A percentile compares a stretch with the other conserved stretches of the same genome.
These are phyloP conservation scores for Lathronympha strigana DNA, from an alignment of 2,888 invertebrate genomes.

Conservation along the genomic window DNA sequence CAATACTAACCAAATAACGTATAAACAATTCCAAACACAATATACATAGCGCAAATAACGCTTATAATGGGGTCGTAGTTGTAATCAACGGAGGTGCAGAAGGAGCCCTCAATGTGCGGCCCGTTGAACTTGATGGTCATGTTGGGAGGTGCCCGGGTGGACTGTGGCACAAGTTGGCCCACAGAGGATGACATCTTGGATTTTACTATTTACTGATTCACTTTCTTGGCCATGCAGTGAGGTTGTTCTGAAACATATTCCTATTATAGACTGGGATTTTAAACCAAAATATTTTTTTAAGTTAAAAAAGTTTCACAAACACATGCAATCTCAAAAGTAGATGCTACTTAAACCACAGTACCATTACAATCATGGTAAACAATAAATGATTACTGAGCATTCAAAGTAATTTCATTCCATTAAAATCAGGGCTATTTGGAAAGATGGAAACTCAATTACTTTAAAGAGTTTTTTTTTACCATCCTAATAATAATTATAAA, in stretches of 20 bases:
- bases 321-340: no score
- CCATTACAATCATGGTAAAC: no score
- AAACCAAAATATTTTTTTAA: no score
- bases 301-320: no score
- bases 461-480: no score
- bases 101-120: slow-evolving; percentile 77
- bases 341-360: no score
- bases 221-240: not conserved
- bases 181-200: slow-evolving; percentile 73
- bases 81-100: slow-evolving; percentile 82
- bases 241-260: not conserved
- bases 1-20: slow-evolving; percentile 90
- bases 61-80: slow-evolving; percentile 87
- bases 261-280: not conserved
- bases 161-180: slow-evolving; percentile 84
- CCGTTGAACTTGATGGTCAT: slow-evolving; percentile 68
- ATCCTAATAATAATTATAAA: no score
- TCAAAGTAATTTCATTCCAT: no score
- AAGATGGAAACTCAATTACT: no score
- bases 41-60: slow-evolving; percentile 88
- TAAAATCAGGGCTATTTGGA: no score
- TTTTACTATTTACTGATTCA: not conserved
- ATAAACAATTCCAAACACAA: slow-evolving; percentile 92
- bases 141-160: slow-evolving; percentile 75
- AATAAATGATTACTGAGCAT: no score